Conservation (phyloP, 2,113 vertebrate genomes). For the Sus scrofa region T2T-Sscrofa CM000825.6:65622001-65622500, state of each 20-base stretch:
- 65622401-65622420: slow-evolving; percentile 60
- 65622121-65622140: too few relatives aligned
- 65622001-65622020: too few relatives aligned
- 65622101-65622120: too few relatives aligned
- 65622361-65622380: slow-evolving; percentile 19
- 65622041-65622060: too few relatives aligned
- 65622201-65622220: not conserved
- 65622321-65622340: not conserved
- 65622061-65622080: too few relatives aligned
- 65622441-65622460: slow-evolving; percentile 56
- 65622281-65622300: not conserved
- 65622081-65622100: too few relatives aligned
- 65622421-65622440: slow-evolving; percentile 54
- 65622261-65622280: not conserved
- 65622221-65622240: not conserved
- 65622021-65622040: too few relatives aligned
- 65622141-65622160: too few relatives aligned
- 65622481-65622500: not conserved
- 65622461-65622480: slow-evolving; percentile 50
- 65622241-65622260: not conserved
- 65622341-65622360: not conserved
- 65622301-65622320: not conserved
- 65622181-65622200: not conserved
- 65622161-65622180: not conserved
- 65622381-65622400: slow-evolving; percentile 31